Conservation (phyloP, 2,797 vertebrate species). For the Xenops minutus region DNA sequence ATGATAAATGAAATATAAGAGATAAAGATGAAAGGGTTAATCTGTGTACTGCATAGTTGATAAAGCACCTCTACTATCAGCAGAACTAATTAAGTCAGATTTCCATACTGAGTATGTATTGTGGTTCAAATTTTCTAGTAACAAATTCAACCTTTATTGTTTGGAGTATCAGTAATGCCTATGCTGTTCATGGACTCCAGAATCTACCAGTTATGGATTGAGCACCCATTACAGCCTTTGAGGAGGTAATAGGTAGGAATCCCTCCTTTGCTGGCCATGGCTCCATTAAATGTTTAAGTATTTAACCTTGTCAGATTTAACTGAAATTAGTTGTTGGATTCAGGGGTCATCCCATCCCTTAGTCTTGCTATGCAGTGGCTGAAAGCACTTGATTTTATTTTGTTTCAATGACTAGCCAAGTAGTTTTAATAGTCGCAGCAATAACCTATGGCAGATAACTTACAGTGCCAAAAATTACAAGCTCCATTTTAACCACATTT, state of each 20-base stretch:
- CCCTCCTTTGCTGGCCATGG: neutral
- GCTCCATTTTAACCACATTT: neutral
- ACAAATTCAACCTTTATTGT: neutral
- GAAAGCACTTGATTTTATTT: neutral
- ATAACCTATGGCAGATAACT: neutral
- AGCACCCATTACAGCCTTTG: neutral
- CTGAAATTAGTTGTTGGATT: neutral
- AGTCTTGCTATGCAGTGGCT: neutral
- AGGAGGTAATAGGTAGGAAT: neutral
- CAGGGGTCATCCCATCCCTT: neutral
- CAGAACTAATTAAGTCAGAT: neutral
- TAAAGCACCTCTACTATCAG: neutral
- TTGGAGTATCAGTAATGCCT: neutral
- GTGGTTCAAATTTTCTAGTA: neutral
- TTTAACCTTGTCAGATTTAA: slow-evolving; percentile 4
- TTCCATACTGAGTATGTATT: neutral
- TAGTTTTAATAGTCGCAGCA: neutral
- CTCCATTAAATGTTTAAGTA: neutral
- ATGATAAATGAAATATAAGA: neutral
- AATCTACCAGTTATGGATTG: neutral
- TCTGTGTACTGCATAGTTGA: neutral
- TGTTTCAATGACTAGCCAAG: neutral
- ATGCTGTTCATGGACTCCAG: neutral
- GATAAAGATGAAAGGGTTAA: neutral
- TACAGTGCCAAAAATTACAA: neutral